Evolutionary conservation across 2,113 vertebrate genomes (phyloP).

Genomic region (Noctilio leporinus): DNA sequence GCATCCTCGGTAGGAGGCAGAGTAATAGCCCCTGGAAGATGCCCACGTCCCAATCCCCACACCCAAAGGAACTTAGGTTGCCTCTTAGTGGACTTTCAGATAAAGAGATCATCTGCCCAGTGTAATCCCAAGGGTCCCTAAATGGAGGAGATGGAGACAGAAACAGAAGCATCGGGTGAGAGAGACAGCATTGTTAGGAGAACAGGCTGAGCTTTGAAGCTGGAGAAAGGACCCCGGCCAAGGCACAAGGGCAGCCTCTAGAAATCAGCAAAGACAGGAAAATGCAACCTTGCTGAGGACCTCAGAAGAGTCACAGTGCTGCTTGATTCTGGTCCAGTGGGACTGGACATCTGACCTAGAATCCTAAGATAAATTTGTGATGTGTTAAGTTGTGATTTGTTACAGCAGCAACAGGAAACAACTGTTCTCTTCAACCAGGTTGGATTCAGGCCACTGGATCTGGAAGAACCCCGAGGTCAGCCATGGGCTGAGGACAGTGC

Average conservation of each 20-base stretch:
- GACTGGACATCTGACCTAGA: not conserved
- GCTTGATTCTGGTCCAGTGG: not conserved
- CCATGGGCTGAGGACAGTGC: not conserved
- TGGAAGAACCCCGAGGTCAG: not conserved
- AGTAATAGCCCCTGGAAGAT: not conserved
- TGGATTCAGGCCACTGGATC: not conserved
- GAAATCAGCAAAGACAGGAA: not conserved
- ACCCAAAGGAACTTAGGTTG: not conserved
- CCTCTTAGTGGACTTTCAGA: not conserved
- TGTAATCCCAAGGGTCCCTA: not conserved
- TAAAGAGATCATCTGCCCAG: not conserved
- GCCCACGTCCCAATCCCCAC: not conserved
- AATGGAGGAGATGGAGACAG: not conserved
- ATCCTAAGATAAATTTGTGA: not conserved
- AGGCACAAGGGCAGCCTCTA: not conserved
- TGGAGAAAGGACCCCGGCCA: not conserved
- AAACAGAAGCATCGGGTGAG: not conserved
- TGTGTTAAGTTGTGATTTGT: not conserved
- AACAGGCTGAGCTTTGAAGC: no score
- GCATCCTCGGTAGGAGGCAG: not conserved
- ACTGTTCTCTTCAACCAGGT: not conserved
- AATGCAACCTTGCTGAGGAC: not conserved
- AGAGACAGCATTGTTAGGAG: not conserved
- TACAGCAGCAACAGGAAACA: not conserved
- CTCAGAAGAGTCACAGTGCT: not conserved